Conservation (phyloP, 2,113 vertebrate species). For the Platycercus adscitus region DNA sequence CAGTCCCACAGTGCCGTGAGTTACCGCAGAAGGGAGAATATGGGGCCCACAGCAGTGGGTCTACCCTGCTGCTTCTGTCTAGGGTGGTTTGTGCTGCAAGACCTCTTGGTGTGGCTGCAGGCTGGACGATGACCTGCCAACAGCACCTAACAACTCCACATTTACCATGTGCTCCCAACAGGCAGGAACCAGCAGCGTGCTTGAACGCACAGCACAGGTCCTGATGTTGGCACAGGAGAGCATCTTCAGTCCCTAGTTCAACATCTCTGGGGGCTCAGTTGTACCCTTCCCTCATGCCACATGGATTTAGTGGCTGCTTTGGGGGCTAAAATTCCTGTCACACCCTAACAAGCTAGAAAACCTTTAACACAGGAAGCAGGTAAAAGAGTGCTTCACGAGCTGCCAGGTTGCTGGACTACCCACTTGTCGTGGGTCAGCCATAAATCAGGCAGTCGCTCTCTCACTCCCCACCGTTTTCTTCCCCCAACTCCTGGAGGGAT, state of each 20-base stretch:
- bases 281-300: not conserved
- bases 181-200: not conserved
- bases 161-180: not conserved
- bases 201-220: not conserved
- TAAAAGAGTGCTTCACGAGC: not conserved
- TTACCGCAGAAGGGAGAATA: not conserved
- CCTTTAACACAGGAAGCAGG: not conserved
- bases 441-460: no score
- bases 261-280: not conserved
- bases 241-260: not conserved
- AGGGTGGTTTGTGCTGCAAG: not conserved
- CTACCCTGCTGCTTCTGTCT: not conserved
- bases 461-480: no score
- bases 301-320: not conserved
- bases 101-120: not conserved
- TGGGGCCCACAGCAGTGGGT: fast-evolving
- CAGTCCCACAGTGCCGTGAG: not conserved
- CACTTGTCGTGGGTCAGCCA: no score
- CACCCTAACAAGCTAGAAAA: not conserved
- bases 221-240: not conserved
- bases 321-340: not conserved
- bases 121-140: not conserved
- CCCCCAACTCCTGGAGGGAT: no score
- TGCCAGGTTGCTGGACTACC: not conserved
- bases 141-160: not conserved